Conservation (phyloP, 2,113 vertebrate species). For the Brevimyrus niger region DNA sequence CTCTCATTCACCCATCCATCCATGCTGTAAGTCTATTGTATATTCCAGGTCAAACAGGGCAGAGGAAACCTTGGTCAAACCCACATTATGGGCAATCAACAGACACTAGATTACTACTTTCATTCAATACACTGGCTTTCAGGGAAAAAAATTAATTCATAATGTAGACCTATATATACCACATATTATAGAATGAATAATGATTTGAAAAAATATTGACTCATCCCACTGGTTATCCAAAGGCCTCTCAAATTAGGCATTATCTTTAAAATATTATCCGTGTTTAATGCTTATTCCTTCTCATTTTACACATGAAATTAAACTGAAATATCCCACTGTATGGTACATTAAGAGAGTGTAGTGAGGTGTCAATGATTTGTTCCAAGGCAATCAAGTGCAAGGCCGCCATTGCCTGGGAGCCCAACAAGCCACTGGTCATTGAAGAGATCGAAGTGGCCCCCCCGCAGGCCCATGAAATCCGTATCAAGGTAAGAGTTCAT, state of each 20-base stretch:
- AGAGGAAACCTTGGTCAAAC: background rate
- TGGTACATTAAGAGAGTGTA: background rate
- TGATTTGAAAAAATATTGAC: background rate
- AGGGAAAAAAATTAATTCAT: background rate
- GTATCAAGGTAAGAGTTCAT: constrained; percentile 66
- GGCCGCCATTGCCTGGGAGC: constrained; percentile 76
- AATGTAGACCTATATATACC: background rate
- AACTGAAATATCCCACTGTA: background rate
- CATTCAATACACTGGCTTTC: background rate
- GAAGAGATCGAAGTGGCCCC: constrained; percentile 80
- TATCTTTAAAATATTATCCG: background rate
- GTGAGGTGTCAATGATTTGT: background rate
- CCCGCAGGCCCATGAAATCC: constrained; percentile 70
- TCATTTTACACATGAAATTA: background rate
- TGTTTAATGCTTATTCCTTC: background rate
- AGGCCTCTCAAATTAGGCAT: background rate
- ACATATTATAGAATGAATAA: background rate
- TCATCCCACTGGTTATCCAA: background rate
- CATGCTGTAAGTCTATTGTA: background rate
- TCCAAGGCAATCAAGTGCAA: constrained; percentile 77
- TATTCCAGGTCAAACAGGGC: background rate
- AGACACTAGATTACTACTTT: background rate
- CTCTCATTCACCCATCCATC: background rate
- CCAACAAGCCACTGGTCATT: constrained; percentile 67
- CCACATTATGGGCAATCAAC: background rate